These are phyloP conservation scores for Rhorus exstirpatorius DNA, from an alignment of 2,888 invertebrate species.

Conservation along the genomic window DNA sequence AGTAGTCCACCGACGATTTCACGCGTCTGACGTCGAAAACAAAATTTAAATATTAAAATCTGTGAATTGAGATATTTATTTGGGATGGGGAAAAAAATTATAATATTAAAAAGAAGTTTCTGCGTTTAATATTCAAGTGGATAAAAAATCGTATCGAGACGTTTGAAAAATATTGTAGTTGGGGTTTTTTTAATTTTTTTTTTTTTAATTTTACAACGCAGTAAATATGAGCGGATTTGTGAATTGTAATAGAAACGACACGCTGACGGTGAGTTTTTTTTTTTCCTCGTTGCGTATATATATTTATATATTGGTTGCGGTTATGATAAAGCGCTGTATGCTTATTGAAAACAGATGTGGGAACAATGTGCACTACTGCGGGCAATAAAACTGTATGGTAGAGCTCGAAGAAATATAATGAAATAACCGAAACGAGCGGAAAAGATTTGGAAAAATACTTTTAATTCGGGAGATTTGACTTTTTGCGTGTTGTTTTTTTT, in stretches of 20 bases:
- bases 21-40: not conserved
- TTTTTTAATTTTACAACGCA: not conserved
- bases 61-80: not conserved
- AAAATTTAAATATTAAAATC: not conserved
- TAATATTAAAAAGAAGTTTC: not conserved
- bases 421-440: too few species aligned
- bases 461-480: too few species aligned
- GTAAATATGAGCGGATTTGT: constrained; percentile 76
- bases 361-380: not conserved
- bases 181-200: not conserved
- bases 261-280: constrained; percentile 79
- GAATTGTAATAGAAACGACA: constrained; percentile 75
- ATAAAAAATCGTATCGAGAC: not conserved
- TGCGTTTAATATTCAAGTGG: not conserved
- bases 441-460: too few species aligned
- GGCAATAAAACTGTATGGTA: not conserved
- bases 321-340: not conserved
- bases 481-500: too few species aligned
- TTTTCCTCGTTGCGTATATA: constrained; percentile 63
- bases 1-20: constrained; percentile 2
- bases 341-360: not conserved
- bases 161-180: not conserved
- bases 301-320: not conserved
- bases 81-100: not conserved
- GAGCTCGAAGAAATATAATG: not conserved